Evolutionary conservation across 2,797 vertebrate genomes (phyloP), one percentile per base, ranked within the genome.

Genomic region (Sparus aurata): DNA sequence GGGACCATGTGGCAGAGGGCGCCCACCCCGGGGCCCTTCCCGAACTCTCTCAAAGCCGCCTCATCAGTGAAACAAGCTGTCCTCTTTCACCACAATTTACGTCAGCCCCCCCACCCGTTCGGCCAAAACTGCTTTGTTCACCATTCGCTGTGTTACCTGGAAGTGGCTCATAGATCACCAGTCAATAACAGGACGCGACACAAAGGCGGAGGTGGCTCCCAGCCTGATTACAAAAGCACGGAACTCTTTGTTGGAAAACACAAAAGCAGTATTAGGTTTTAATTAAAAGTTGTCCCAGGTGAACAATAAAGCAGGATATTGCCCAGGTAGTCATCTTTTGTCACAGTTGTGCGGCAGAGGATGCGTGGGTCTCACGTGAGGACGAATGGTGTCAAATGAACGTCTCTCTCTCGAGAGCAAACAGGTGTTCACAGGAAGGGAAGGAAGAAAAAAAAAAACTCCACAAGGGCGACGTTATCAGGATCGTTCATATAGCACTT

Each of bases 271-370:
- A 17, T 73, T 61, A 2, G 82, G 73, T 75, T 91, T 91, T 93
- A 94, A 92, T 92, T 92, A 90, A 92, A 87, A 82, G 60, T 75
- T 13, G 20, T 68, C 90, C 75, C 86, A 50, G 61, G 73, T 80
- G 89, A 79, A 94, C 91, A 93, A 91, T 91, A 65, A 89, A 88
- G 61, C 87, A 82, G 86, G 90, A 93, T 88, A 89, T 91, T 92
- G 84, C 30, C 23, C 66, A 59, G 83, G 79, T 77, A 76, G 80
- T 85, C 66, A 52, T 85, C 81, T 85, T 86, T 91, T 90, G 82
- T 81, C 0, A 18, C 9, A 2, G 62, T 62, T 71, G 20, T 61
- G 61, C 49, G 77, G 83, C 38, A 75, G 68, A 0, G 73, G 43
- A 27, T 12, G 11, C 0, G 46, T 34, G 64, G 72, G 50, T 61